A percentile compares a stretch with the other conserved stretches of the same genome.
phyloP scores from a whole-genome alignment of 2,113 vertebrate genomes.

The Callaeas wilsoni region DNA sequence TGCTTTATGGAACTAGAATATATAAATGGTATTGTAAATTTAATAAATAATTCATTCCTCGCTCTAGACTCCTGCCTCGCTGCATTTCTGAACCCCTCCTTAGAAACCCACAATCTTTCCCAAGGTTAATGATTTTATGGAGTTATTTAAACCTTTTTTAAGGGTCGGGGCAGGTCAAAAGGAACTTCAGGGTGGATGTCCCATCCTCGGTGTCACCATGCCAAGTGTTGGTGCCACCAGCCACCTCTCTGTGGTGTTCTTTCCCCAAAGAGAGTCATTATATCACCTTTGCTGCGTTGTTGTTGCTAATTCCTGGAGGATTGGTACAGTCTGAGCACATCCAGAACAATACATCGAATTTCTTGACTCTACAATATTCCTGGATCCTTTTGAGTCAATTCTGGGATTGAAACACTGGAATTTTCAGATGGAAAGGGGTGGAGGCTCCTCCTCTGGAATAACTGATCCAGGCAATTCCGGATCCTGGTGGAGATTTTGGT shows the following conservation, averaged over 20 bases:
- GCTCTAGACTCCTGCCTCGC: too few relatives aligned
- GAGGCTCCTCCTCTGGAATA: not conserved
- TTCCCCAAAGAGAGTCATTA: rapidly evolving
- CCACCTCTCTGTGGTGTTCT: not conserved
- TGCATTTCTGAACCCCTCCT: too few relatives aligned
- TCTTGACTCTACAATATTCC: not conserved
- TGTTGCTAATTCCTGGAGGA: not conserved
- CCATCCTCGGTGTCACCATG: rapidly evolving
- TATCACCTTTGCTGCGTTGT: not conserved
- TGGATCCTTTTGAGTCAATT: rapidly evolving
- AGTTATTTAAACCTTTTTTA: not conserved
- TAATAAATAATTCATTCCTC: too few relatives aligned
- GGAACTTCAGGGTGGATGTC: not conserved
- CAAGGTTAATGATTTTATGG: not conserved
- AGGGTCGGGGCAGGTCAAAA: not conserved
- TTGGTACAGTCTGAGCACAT: not conserved
- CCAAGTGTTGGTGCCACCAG: not conserved
- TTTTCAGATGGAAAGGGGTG: not conserved
- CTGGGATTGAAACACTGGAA: not conserved
- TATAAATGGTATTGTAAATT: too few relatives aligned
- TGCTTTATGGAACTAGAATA: too few relatives aligned
- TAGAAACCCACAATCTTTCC: too few relatives aligned
- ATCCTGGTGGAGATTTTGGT: not conserved
- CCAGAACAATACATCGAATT: not conserved
- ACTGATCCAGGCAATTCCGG: not conserved